These are phyloP conservation scores for Drosophila affinis DNA, from an alignment of 2,888 invertebrate species.

Conservation along the genomic window DNA sequence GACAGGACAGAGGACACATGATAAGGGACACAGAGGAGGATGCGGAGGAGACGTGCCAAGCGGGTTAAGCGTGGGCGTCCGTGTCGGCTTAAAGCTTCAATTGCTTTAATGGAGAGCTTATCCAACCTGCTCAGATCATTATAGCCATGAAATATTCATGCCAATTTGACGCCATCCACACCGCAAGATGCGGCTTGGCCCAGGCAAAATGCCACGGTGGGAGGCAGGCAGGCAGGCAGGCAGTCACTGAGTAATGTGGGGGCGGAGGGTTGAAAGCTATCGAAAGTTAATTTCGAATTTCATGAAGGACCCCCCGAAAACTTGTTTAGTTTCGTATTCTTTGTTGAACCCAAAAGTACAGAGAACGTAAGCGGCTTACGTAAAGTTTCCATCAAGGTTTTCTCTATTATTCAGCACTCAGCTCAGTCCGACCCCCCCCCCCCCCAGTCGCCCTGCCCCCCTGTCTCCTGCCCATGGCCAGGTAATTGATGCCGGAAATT, in stretches of 20 bases:
- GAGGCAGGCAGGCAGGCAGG: neutral
- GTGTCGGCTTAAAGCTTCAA: constrained; percentile 1
- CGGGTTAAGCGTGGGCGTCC: neutral
- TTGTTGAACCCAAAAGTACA: neutral
- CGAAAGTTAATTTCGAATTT: neutral
- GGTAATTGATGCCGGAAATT: constrained; percentile 47
- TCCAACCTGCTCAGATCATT: constrained; percentile 29
- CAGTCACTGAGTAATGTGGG: neutral
- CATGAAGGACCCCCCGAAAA: neutral
- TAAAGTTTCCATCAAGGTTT: neutral
- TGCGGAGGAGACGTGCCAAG: neutral
- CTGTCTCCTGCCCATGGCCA: no score
- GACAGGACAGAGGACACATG: neutral
- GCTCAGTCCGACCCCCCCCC: neutral
- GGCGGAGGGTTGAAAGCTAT: neutral
- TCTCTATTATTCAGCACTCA: constrained; percentile 3
- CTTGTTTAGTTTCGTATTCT: neutral
- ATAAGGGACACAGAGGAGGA: neutral
- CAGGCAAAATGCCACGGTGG: neutral
- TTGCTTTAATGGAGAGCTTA: constrained; percentile 17
- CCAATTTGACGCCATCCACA: constrained; percentile 42
- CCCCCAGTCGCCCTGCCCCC: no score
- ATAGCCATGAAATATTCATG: constrained; percentile 51
- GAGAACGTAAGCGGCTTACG: constrained; percentile 2
- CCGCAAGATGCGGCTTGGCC: constrained; percentile 32